phyloP scores from a whole-genome alignment of 2,797 vertebrate species.

The Fundulus diaphanus region DNA sequence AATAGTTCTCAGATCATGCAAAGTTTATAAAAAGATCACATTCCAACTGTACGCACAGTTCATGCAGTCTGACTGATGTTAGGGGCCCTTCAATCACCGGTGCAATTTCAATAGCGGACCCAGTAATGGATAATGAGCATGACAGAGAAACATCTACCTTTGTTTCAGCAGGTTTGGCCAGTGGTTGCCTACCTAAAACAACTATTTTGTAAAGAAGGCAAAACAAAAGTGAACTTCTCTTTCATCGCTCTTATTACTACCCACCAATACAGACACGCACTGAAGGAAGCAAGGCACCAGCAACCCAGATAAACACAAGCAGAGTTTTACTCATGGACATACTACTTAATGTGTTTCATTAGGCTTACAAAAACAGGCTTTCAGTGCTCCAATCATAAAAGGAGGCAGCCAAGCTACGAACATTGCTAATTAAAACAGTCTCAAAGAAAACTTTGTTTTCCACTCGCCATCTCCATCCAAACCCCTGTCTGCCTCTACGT shows the following conservation, averaged over 20 bases:
- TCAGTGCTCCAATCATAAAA: constrained; percentile 79
- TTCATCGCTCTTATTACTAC: constrained; percentile 56
- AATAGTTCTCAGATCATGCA: constrained; percentile 22
- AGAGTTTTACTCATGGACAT: constrained; percentile 59
- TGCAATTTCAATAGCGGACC: constrained; percentile 61
- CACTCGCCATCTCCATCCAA: constrained; percentile 71
- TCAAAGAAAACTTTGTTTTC: constrained; percentile 81
- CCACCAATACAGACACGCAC: constrained; percentile 47
- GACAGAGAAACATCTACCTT: constrained; percentile 71
- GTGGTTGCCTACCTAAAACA: constrained; percentile 74
- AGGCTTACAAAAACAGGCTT: constrained; percentile 79
- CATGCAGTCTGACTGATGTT: constrained; percentile 67
- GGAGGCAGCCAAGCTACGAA: constrained; percentile 75
- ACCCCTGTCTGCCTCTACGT: constrained; percentile 69
- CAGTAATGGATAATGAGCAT: constrained; percentile 67
- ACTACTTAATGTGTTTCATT: constrained; percentile 75
- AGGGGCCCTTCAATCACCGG: constrained; percentile 58
- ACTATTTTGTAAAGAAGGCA: constrained; percentile 64
- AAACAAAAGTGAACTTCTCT: constrained; percentile 63
- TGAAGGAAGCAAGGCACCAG: constrained; percentile 24
- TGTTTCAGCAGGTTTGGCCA: constrained; percentile 69
- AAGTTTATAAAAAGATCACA: constrained; percentile 50
- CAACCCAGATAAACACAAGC: constrained; percentile 36
- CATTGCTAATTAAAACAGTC: constrained; percentile 78
- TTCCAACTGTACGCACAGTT: constrained; percentile 58